These are phyloP conservation scores for Hoplodrina ambigua DNA, from an alignment of 2,888 invertebrate genomes.

Conservation along the genomic window DNA sequence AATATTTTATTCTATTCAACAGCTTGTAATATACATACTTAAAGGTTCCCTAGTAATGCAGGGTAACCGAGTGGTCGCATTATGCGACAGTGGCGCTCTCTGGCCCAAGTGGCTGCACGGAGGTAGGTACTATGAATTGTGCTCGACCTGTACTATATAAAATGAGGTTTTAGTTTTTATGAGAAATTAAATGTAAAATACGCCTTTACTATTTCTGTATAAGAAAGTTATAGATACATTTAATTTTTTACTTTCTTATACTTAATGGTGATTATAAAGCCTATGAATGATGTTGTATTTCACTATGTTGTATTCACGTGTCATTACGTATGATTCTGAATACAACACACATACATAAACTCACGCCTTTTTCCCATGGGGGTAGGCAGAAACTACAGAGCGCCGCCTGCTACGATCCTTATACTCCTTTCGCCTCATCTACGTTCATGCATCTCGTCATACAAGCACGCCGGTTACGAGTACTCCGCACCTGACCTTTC, in stretches of 20 bases:
- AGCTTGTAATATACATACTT: constrained; percentile 44
- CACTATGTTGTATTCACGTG: too few relatives aligned
- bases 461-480: too few relatives aligned
- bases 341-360: too few relatives aligned
- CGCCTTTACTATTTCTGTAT: not conserved
- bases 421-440: too few relatives aligned
- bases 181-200: constrained; percentile 27
- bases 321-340: too few relatives aligned
- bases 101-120: constrained; percentile 52
- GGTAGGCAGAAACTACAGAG: too few relatives aligned
- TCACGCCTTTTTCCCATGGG: too few relatives aligned
- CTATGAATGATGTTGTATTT: too few relatives aligned
- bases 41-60: constrained; percentile 48
- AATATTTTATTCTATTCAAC: not conserved
- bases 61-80: constrained; percentile 66
- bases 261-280: not conserved
- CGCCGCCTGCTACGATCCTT: too few relatives aligned
- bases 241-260: not conserved
- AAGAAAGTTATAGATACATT: not conserved
- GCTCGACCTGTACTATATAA: constrained; percentile 30
- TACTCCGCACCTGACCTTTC: too few relatives aligned
- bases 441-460: too few relatives aligned
- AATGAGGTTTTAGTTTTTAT: constrained; percentile 22
- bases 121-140: constrained; percentile 53
- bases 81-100: constrained; percentile 68